Base-by-base conservation (phyloP, 2,888 invertebrate genomes). In the Spatulosminthurus flaviceps region DNA sequence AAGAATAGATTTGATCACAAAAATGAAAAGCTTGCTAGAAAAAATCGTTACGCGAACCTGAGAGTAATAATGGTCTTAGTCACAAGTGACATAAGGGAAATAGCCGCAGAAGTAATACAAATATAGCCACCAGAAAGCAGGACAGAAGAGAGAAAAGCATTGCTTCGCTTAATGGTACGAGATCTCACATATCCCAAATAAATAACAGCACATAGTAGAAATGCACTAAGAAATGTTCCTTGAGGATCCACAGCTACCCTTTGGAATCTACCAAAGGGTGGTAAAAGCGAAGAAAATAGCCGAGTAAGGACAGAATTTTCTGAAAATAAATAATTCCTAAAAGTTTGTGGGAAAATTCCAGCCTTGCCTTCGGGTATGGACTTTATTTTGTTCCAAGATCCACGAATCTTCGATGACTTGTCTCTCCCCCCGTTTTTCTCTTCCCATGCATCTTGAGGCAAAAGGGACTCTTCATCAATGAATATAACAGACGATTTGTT, bases 261-360 rank as follows among this genome's bases (percentile, higher is more conserved):
- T 19, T 83, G 82, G 60, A 83, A 84, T 28, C 71, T 80, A 11
- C 85, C 85, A 66, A 84, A 79, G 1, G 85, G 85, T 22, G 85
- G 85, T 64, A 82, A 80, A n/a, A 85, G 75, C n/a, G 85, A 85
- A 11, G 82, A 82, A 13, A 82, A 22, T 19, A 85, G 78, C 19
- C 84, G 78, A 29, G 77, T 79, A 2, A 85, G 24, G 11, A 85
- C 81, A 70, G 84, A 84, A 13, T 83, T 82, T 76, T 83, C 80
- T 11, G 84, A 85, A 51, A 85, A 80, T n/a, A 85, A 79, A 74
- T 85, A 84, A 21, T 82, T 81, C 24, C 76, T n/a, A 77, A 85
- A 85, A n/a, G 82, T 81, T 24, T 66, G 72, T 42, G 83, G 85
- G 29, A 82, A 81, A 42, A 42, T 43, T 51, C 29, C 22, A 16